These are phyloP conservation scores for Parazoanthus swiftii DNA, from an alignment of 92 coral and sea anemone genomes.

Conservation along the genomic window DNA sequence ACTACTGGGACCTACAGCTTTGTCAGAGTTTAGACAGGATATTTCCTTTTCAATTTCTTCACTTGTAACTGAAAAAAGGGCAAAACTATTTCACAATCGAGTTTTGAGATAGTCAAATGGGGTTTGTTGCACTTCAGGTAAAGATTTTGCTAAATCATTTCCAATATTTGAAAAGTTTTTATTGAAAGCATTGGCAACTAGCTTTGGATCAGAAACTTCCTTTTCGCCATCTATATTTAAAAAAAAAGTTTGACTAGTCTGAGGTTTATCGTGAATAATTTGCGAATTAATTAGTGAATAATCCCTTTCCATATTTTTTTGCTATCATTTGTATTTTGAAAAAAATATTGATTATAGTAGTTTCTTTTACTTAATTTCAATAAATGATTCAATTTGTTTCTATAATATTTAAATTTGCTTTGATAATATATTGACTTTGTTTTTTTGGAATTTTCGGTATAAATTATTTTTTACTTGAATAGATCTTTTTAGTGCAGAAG, in stretches of 20 bases:
- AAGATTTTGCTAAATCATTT: slow-evolving; percentile 39
- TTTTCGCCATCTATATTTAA: slow-evolving; percentile 36
- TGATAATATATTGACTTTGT: no score
- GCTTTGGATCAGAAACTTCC: slow-evolving; percentile 44
- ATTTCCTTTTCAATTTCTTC: slow-evolving; percentile 52
- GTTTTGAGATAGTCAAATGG: slow-evolving; percentile 45
- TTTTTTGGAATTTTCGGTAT: background rate
- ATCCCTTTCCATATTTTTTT: no score
- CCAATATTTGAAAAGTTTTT: slow-evolving; percentile 53
- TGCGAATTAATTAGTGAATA: background rate
- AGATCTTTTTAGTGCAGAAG: slow-evolving; percentile 8
- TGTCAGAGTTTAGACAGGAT: slow-evolving; percentile 40
- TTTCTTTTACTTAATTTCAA: no score
- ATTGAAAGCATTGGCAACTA: slow-evolving; percentile 46
- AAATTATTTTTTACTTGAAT: slow-evolving; percentile 36
- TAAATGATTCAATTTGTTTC: no score
- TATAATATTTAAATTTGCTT: no score
- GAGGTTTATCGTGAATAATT: slow-evolving; percentile 47
- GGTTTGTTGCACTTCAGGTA: slow-evolving; percentile 45
- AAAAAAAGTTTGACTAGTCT: slow-evolving; percentile 43
- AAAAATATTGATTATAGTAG: no score
- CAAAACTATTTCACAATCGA: slow-evolving; percentile 46
- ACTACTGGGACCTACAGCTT: slow-evolving; percentile 51
- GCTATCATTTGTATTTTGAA: no score
- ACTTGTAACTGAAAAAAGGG: slow-evolving; percentile 42